Evolutionary conservation across 2,888 invertebrate species (phyloP), one percentile per base, ranked within the genome.

Genomic region (Drosophila fulvimacula): DNA sequence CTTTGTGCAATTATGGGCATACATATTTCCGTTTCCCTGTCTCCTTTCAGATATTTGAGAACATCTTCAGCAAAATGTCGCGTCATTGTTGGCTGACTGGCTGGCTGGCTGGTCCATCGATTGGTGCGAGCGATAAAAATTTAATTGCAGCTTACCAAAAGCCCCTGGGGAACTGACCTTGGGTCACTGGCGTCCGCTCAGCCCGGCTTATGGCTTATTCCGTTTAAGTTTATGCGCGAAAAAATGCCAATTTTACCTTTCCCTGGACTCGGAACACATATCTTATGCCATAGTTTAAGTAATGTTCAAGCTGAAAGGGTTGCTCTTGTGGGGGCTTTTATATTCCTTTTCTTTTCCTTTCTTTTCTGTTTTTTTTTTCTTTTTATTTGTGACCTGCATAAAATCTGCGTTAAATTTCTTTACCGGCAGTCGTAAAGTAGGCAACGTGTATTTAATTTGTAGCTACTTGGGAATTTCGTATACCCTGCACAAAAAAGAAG

Each of bases 1-100:
- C 85, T 82, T 82, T 82, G 87, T 77, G 78, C 87, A 86, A 82
- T 86, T 83, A 83, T 75, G 69, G 34, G 49, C 46, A 63, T 57
- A 32, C 27, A 19, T 42, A 13, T 19, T 39, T 30, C 11, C 36
- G 30, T 27, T 21, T 9, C 52, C 6, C 27, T 15, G 11, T 11
- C 11, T n/a, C 5, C 17, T 6, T 32, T 48, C 15, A 36, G 55
- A 44, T 48, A 63, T 56, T 24, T 15, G 27, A 52, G 46, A 69
- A 11, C 17, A 49, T 42, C 36, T 24, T 1, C 3, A 9, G 39
- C 17, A 60, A 61, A 67, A 44, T 49, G 71, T 71, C 59, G 49
- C 65, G 71, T 76, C 74, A 75, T 67, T 75, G 53, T 71, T 71
- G 71, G 61, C 66, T 10, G 27, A 6, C 27, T n/a, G n/a, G n/a